Base-by-base conservation (phyloP, 2,797 vertebrate genomes). In the Pempheris klunzingeri region DNA sequence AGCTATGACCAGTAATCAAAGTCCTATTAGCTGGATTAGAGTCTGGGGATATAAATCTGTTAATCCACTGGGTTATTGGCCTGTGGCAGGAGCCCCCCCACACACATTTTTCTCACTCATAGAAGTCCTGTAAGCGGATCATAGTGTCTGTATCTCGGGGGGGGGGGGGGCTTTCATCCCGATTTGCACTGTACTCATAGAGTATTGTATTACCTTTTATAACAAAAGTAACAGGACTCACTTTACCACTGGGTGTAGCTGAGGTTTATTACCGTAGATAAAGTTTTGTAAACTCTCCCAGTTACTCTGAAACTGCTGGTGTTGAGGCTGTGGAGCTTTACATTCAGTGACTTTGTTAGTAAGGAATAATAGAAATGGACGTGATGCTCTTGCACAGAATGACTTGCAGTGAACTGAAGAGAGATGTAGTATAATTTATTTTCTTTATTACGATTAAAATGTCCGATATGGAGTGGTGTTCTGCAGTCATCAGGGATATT, bases 11-110 rank as follows among this genome's bases (percentile, higher is more conserved):
- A 57, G 11, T 67, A 47, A 88, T 88, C 60, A 84, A 34, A 62
- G 74, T 80, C 24, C 80, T 28, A 62, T 85, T 77, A 84, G 44
- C 24, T 7, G 71, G 78, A 90, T 88, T 88, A 92, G 14, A 52
- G 77, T 59, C 64, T 68, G 76, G 28, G 4, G 38, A 50, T 77
- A 52, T 66, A 72, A 80, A n/a, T 34, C 54, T 10, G 80, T 60
- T 88, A 82, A 87, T 86, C 81, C 72, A 38, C 32, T 3, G 71
- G 24, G 50, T 63, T 78, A 44, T 18, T 59, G 26, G 62, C 44
- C 41, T 36, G 39, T 7, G 17, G 13, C 12, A 46, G 13, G 12
- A 26, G 11, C 28, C 5, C 32, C n/a, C 38, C 18, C 47, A 6
- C 28, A 13, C 59, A 52, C 57, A 60, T 50, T 53, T 41, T 66